Base-by-base conservation (phyloP, 2,797 vertebrate species). In the Sebastes umbrosus region DNA sequence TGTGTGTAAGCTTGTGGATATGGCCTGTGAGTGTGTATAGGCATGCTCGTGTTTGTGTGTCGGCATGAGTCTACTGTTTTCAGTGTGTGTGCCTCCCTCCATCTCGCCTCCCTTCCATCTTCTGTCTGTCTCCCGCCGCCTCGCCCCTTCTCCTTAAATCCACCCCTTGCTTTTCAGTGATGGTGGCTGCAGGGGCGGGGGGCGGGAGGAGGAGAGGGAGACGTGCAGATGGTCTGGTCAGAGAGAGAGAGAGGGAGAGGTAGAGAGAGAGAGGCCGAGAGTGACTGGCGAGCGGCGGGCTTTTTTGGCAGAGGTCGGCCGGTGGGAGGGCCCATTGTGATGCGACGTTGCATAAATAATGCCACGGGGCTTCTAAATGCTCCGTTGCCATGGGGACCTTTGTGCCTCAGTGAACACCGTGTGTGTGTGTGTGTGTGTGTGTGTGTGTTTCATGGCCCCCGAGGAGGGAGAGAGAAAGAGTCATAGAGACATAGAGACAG, bases 371-470 rank as follows among this genome's bases (percentile, higher is more conserved):
- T 96, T 95, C 96, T 95, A 96, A 96, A 96, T 96, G 96, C 96
- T 91, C 94, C 79, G 98, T 99, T 97, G 96, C 96, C 94, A 98
- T 98, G 97, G 97, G 95, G 96, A 97, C 97, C 97, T 97, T 98
- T 98, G 97, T 97, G 97, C 96, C 95, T 96, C 95, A 90, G 93
- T 96, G 97, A 96, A 95, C 96, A 96, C 91, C 4, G 84, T 92
- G 88, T 95, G 88, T 96, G 95, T 88, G 90, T 87, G 84, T 85
- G 24, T 24, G 24, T 24, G n/a, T 80, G 69, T 73, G 78, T 79
- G 73, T 69, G 87, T 79, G 87, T 79, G 83, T 83, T 85, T 77
- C 81, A 60, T 67, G 77, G 87, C 90, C 89, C 89, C 87, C 3
- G 60, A 89, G 79, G 82, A 87, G 84, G 50, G 80, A 85, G 77